Base-by-base conservation (phyloP, 2,113 vertebrate genomes). In the Aphyosemion australe region DNA sequence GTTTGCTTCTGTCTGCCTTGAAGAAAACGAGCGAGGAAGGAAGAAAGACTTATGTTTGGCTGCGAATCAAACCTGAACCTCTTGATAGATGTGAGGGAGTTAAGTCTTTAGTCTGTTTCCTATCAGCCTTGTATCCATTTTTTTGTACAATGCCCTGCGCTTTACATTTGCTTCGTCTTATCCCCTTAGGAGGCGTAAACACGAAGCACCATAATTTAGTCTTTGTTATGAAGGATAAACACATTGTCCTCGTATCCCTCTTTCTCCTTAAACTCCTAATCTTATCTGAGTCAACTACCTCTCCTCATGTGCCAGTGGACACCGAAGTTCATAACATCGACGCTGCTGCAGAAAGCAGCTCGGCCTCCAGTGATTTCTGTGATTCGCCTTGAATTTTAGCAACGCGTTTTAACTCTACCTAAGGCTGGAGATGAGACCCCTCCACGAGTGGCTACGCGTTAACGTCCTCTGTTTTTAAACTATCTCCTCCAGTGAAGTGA, bases 351-450 rank as follows among this genome's bases (percentile, higher is more conserved):
- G 72, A 76, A 78, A 79, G 76, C 56, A 73, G 58, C 70, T 73
- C 76, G 68, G 74, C 84, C 88, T 79, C 21, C 65, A 89, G 85
- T 83, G 1, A 60, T 59, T 69, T 82, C 76, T 88, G 65, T 86
- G 87, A 90, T 88, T 88, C 45, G 59, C 82, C 81, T 84, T 83
- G 76, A 80, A 80, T 87, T 81, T 84, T 63, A 21, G 69, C 70
- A 14, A 54, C 21, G 74, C 2, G 13, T 74, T 58, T 71, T 62
- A 83, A 76, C 76, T 64, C 74, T 78, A 84, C 87, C 87, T 65
- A 79, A 76, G 83, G 85, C 90, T 76, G 75, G 67, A 83, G 82
- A 84, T 74, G 78, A 83, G 80, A 77, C 84, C 79, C 78, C 76
- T 74, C 76, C 78, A 74, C 70, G 70, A 79, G 74, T 71, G 67